These are phyloP conservation scores for Alauda arvensis DNA, from an alignment of 2,797 vertebrate species.

Conservation along the genomic window DNA sequence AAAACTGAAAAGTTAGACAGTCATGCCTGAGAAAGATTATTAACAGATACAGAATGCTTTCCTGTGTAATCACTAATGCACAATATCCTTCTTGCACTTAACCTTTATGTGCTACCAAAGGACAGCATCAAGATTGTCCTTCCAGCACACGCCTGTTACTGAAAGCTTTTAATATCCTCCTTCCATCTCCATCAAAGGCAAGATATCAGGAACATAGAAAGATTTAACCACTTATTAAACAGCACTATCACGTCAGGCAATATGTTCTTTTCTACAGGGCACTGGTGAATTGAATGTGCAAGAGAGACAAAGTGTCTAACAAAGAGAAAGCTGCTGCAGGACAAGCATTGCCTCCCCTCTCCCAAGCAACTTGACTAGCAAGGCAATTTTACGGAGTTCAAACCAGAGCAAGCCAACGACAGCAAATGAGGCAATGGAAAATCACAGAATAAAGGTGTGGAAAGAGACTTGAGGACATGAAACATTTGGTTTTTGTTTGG, in stretches of 20 bases:
- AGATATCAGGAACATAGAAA: not conserved
- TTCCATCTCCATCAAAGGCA: not conserved
- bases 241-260: not conserved
- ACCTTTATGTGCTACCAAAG: not conserved
- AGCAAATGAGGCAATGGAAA: not conserved
- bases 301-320: conserved; percentile 8
- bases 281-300: conserved; percentile 21
- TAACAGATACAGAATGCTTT: not conserved
- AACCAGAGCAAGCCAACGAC: not conserved
- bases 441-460: not conserved
- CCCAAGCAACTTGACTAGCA: not conserved
- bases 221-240: conserved; percentile 31
- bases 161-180: conserved; percentile 41
- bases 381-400: not conserved
- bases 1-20: not conserved
- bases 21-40: not conserved
- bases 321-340: not conserved
- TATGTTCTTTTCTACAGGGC: conserved; percentile 31
- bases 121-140: not conserved
- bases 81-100: not conserved
- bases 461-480: not conserved
- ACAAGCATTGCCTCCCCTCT: not conserved
- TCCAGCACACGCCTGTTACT: not conserved
- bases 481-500: not conserved
- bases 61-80: not conserved